Conservation (phyloP, 2,113 vertebrate genomes). For the Ciconia boyciana region DNA sequence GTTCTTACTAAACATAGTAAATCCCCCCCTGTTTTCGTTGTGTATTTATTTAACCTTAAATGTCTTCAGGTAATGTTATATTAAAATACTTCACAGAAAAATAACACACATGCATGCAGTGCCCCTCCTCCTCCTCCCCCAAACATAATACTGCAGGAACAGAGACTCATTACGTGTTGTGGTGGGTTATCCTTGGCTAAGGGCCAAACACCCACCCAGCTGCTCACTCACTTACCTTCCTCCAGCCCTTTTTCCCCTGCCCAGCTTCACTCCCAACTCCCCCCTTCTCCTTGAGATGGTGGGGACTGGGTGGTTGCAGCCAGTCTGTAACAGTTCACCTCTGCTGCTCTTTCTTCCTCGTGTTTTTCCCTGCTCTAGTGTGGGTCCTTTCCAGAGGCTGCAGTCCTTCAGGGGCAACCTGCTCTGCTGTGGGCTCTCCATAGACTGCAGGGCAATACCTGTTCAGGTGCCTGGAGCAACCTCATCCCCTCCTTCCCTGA, state of each 20-base stretch:
- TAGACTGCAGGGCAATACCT: background rate
- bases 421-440: accelerated
- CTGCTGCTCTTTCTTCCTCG: background rate
- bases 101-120: background rate
- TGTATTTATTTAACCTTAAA: background rate
- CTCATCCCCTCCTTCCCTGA: background rate
- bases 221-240: background rate
- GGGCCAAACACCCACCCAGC: background rate
- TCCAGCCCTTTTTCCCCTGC: background rate
- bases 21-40: accelerated
- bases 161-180: background rate
- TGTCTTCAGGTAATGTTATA: background rate
- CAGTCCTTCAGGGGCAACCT: background rate
- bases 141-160: background rate
- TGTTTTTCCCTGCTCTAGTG: background rate
- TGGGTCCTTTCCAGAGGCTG: background rate
- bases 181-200: background rate
- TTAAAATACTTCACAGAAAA: background rate
- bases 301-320: background rate
- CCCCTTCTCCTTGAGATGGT: background rate
- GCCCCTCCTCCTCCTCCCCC: background rate
- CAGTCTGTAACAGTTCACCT: background rate
- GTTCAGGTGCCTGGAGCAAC: background rate
- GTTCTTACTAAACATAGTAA: background rate
- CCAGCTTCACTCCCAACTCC: background rate